Evolutionary conservation across 2,888 invertebrate species (phyloP), one percentile per base, ranked within the genome.

Genomic region (Geophilus truncorum): DNA sequence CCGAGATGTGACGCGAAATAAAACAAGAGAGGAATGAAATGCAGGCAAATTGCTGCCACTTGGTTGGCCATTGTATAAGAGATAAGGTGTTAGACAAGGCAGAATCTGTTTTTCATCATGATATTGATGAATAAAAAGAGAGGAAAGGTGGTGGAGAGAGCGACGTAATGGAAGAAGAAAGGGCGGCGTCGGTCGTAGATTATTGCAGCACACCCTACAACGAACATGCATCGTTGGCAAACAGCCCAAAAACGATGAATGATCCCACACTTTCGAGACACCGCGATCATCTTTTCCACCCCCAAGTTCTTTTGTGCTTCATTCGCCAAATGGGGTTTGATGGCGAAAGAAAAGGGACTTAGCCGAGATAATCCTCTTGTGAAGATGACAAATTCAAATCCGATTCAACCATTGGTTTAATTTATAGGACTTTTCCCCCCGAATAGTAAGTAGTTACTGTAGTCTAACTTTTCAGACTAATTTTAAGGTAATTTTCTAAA

Each of bases 161-260:
- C n/a, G 40, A n/a, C 40, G 40, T 40, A 40, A 40, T 40, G 40
- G 40, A 40, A 62, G 57, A 62, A 62, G 57, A n/a, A 62, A 62
- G 57, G 57, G 57, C 57, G 57, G 21, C 18, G 57, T 62, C 57
- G 21, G 21, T 62, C 57, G 21, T 62, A 62, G 57, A 62, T 62
- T 62, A 62, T n/a, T 57, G 57, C 3, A 18, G 57, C 57, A 57
- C 57, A 57, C 57, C 57, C 57, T 62, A 23, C 57, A 62, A 4
- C 10, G 57, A 62, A 62, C 57, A 62, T 62, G 57, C 57, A 62
- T 62, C 57, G 57, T 62, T 62, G 57, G 57, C 57, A 62, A 62
- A 23, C 57, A 18, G 57, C 57, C 57, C 57, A 62, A 62, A 62
- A 23, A 62, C 57, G 57, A 62, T 62, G 57, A 62, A 62, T 62